Evolutionary conservation across 2,113 vertebrate genomes (phyloP), one percentile per base, ranked within the genome.

Genomic region (Triplophysa rosa): DNA sequence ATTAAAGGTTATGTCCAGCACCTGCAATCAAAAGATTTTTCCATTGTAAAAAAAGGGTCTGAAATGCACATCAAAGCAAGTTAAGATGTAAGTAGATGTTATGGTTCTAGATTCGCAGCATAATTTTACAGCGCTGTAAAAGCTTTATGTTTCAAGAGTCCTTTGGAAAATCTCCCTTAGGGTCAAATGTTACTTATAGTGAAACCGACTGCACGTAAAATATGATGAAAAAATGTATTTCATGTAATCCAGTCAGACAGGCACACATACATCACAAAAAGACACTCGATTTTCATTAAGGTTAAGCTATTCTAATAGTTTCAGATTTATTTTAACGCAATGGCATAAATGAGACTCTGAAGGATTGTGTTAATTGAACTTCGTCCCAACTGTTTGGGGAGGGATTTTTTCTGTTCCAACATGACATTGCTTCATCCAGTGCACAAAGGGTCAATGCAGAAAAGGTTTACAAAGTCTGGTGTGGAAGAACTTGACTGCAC

Each of bases 11-110:
- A 73, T 85, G 52, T 4, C 73, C 56, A 72, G 61, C 64, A 19
- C 83, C 72, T 83, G 87, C 78, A 61, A 73, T 81, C 77, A 19
- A 83, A 88, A 86, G 66, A 82, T 37, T 84, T 89, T 87, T 63
- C 80, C 63, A 82, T 47, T 87, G 75, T 85, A 83, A 84, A 82
- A 81, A 67, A 21, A 3, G 58, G 58, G 9, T 83, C 59, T 80
- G 61, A 63, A 82, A 80, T 37, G 81, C 52, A 47, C 2, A 64
- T 54, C 54, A 47, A 4, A 58, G 61, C 63, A 80, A 77, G 59
- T 80, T 75, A 78, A 61, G 47, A 58, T 19, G 40, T 71, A 10
- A 59, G 16, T n/a, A 58, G 11, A 33, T 66, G 71, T 72, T 80
- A 23, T 19, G 4, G 33, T 47, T 56, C 14, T 24, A 21, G n/a